Evolutionary conservation across 2,113 vertebrate species (phyloP), one percentile per base, ranked within the genome.

Genomic region (Atherinomorus stipes): DNA sequence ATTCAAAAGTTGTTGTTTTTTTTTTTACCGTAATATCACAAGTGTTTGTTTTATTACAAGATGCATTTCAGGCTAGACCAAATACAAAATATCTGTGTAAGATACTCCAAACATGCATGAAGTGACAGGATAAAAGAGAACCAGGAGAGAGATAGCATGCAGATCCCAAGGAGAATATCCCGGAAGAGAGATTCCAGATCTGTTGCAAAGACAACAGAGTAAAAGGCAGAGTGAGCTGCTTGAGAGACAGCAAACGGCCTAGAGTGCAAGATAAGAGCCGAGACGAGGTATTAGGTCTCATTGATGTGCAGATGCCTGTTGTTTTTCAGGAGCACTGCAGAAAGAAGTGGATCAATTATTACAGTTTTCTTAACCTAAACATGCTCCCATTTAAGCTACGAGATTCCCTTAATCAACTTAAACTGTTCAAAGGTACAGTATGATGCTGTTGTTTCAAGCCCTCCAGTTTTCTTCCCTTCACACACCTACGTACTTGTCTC

Each of bases 331-430:
- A 40, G 60, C 64, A 68, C 52, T 10, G 3, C 28, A 76, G 72
- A 77, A 81, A 74, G 53, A 69, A 81, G 38, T 78, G 71, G 72
- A 87, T 87, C 72, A 73, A 54, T 85, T 80, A 83, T 78, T 74
- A 38, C 42, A 44, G 49, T 72, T 23, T 78, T 88, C 16, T 81
- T 74, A 77, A 66, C 76, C 57, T 70, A 80, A 85, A 79, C 68
- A 62, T 81, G 28, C 56, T 47, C 78, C 68, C 61, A 25, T 68
- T 71, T 64, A 62, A 50, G 63, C 25, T 40, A 45, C 21, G 2
- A 64, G 53, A 63, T 79, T 70, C 26, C 37, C 45, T 64, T 77
- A 83, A 86, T 83, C 58, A 62, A 58, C 56, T 73, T 72, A 77
- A 75, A 81, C 61, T 59, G 57, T 71, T 69, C 57, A 74, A 76